Conservation (phyloP, 2,888 invertebrate species). For the Atethmia centrago region DNA sequence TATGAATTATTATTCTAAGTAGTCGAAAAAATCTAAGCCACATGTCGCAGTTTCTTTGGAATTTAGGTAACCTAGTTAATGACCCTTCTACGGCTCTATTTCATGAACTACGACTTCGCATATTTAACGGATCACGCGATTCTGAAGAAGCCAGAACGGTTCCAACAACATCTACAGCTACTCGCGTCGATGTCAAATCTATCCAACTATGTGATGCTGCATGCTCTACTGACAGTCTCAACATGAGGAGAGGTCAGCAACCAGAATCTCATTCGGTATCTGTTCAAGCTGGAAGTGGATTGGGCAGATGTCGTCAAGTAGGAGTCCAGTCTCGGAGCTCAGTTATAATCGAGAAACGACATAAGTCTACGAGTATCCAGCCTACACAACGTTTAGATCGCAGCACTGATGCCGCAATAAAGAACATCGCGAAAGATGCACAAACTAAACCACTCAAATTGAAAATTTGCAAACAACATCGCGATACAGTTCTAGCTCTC, state of each 20-base stretch:
- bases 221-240: slow-evolving; percentile 33
- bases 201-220: slow-evolving; percentile 4
- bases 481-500: slow-evolving; percentile 68
- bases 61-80: slow-evolving; percentile 78
- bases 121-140: slow-evolving; percentile 57
- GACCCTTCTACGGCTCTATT: slow-evolving; percentile 79
- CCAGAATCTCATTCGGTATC: slow-evolving; percentile 61
- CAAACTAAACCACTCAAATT: slow-evolving; percentile 66
- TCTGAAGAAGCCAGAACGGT: background rate
- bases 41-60: slow-evolving; percentile 79
- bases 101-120: slow-evolving; percentile 69
- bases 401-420: slow-evolving; percentile 62
- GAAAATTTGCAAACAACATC: slow-evolving; percentile 76
- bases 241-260: slow-evolving; percentile 30
- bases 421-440: slow-evolving; percentile 66
- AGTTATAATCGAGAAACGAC: slow-evolving; percentile 43
- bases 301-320: slow-evolving; percentile 61
- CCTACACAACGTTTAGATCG: slow-evolving; percentile 63
- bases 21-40: background rate
- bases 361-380: slow-evolving; percentile 73
- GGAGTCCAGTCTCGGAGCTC: slow-evolving; percentile 71
- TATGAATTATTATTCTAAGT: background rate
- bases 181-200: slow-evolving; percentile 7
- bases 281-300: slow-evolving; percentile 71
- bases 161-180: slow-evolving; percentile 26